phyloP scores from a whole-genome alignment of 1,140 invertebrate genomes.

The Helicoverpa zea region DNA sequence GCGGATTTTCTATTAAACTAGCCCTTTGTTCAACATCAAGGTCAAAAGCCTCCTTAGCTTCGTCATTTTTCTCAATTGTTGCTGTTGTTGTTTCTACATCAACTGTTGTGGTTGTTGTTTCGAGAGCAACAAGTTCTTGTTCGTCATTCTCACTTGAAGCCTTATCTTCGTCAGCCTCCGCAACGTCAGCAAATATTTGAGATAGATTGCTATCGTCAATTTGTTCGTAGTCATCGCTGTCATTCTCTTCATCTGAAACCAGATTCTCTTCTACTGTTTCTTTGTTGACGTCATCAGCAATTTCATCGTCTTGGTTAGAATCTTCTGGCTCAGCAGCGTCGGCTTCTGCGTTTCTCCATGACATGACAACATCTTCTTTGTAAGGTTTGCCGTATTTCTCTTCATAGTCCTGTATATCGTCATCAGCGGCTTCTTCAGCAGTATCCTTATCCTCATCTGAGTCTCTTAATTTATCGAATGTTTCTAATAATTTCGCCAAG shows the following conservation, averaged over 20 bases:
- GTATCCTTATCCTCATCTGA: slow-evolving; percentile 50
- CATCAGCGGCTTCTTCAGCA: slow-evolving; percentile 41
- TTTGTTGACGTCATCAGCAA: neutral
- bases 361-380: slow-evolving; percentile 29
- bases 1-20: neutral
- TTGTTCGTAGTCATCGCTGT: slow-evolving; percentile 59
- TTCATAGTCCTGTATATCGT: slow-evolving; percentile 47
- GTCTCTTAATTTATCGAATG: slow-evolving; percentile 64
- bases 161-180: neutral
- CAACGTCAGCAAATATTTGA: slow-evolving; percentile 41
- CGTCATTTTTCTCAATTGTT: neutral
- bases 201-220: slow-evolving; percentile 58
- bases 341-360: neutral
- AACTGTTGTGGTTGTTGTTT: neutral
- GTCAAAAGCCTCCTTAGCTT: neutral
- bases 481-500: slow-evolving; percentile 65
- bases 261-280: neutral
- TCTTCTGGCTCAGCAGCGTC: neutral
- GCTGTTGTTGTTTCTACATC: neutral
- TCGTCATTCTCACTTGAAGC: slow-evolving; percentile 28
- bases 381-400: slow-evolving; percentile 48
- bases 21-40: slow-evolving; percentile 4
- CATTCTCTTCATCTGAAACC: neutral
- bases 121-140: neutral
- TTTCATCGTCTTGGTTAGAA: neutral